Evolutionary conservation across 1,140 invertebrate genomes (phyloP), one percentile per base, ranked within the genome.

Genomic region (Drosophila seguyi): DNA sequence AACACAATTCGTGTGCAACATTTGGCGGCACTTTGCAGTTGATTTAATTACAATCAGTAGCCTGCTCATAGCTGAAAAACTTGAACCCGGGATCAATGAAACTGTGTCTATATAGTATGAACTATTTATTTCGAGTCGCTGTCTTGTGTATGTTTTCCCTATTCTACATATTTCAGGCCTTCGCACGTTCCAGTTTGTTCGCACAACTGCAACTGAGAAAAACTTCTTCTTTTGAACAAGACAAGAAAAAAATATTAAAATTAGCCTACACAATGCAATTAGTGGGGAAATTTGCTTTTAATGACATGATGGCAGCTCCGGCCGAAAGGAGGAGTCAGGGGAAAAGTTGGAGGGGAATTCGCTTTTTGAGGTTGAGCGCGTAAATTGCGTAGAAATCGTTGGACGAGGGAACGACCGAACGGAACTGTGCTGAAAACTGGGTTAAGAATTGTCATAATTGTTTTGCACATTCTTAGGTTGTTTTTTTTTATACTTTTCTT

Each of bases 381-480:
- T 61, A 80, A 85, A 86, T 88, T 83, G 75, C 75, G 76, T 73
- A 73, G 58, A 82, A 87, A 88, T 86, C 63, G 45, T 59, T 38
- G 65, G 36, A 71, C 0, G n/a, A 41, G 52, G 66, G 50, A 53
- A 56, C 31, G 7, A 36, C 31, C 38, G 66, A 71, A 71, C 66
- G 50, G 41, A 48, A 58, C 55, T 61, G 39, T 52, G 20, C 47
- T 31, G 27, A 87, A 38, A 88, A 84, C 72, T 87, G 50, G 83
- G 85, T 87, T 84, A 88, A 80, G 80, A 88, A 87, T 87, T 84
- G 84, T 80, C 72, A 87, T 87, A 87, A 88, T 87, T 79, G 84
- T 63, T 67, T 59, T 82, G 58, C 57, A 80, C 66, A 71, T 75
- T 85, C 63, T 55, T 50, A 27, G 41, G 22, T 20, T 38, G 41